Conservation (phyloP, 2,888 invertebrate genomes). For the Oscheius sp. region DNA sequence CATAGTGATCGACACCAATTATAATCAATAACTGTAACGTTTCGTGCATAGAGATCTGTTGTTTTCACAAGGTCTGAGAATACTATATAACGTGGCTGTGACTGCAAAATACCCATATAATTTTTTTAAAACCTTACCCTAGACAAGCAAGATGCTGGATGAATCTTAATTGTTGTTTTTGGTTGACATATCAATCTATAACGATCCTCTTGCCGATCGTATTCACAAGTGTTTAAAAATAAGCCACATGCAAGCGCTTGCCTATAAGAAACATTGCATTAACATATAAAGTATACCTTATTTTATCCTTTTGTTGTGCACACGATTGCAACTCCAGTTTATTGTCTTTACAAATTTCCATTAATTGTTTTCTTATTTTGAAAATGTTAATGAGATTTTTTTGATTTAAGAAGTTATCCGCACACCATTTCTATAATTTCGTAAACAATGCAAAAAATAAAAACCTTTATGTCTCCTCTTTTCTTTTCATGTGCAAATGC, state of each 20-base stretch:
- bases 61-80: constrained; percentile 65
- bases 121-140: constrained; percentile 28
- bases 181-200: constrained; percentile 57
- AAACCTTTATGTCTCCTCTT: constrained; percentile 15
- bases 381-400: constrained; percentile 32
- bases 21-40: constrained; percentile 54
- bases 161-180: constrained; percentile 57
- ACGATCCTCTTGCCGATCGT: constrained; percentile 54
- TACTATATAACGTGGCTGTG: constrained; percentile 53
- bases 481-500: constrained; percentile 28
- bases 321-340: constrained; percentile 38
- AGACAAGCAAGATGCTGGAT: constrained; percentile 58
- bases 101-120: constrained; percentile 33
- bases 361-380: constrained; percentile 54
- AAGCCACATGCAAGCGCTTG: constrained; percentile 58
- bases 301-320: constrained; percentile 39
- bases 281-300: constrained; percentile 35
- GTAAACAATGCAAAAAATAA: not conserved
- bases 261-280: constrained; percentile 39
- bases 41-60: constrained; percentile 60
- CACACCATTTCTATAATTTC: constrained; percentile 46
- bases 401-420: constrained; percentile 43
- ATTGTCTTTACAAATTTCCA: constrained; percentile 40
- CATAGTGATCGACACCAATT: constrained; percentile 50
- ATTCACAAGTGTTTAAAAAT: constrained; percentile 63